A percentile compares a stretch with the other conserved stretches of the same genome.
Evolutionary conservation across 2,797 vertebrate species (phyloP).

Genomic region (Sebastes matsubarae): DNA sequence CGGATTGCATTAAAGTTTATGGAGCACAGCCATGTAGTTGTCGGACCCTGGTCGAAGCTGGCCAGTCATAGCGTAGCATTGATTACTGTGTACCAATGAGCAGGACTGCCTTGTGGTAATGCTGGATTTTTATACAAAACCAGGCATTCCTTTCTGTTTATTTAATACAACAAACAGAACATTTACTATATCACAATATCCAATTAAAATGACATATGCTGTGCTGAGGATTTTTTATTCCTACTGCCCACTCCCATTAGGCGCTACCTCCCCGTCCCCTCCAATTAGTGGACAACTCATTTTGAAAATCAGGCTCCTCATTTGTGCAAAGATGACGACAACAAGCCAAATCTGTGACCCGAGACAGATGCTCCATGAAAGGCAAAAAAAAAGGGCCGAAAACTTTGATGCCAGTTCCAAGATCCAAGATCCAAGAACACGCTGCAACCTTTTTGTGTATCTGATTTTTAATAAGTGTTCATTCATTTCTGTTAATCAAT

Average conservation of each 20-base stretch:
- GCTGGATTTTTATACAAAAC: background rate
- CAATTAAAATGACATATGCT: background rate
- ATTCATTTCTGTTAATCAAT: background rate
- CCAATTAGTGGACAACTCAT: background rate
- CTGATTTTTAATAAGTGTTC: background rate
- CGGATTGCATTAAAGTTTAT: background rate
- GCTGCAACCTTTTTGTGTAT: background rate
- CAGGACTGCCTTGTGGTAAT: background rate
- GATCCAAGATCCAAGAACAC: background rate
- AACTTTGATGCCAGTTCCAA: background rate
- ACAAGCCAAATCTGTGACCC: conserved; percentile 5
- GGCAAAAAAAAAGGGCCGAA: background rate
- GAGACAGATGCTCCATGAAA: background rate
- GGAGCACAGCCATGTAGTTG: background rate
- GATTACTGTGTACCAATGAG: no score
- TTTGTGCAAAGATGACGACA: conserved; percentile 3
- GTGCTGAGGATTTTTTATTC: background rate
- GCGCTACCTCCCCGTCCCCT: background rate
- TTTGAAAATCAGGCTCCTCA: conserved; percentile 5
- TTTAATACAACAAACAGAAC: background rate
- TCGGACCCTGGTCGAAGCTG: background rate
- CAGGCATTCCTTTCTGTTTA: background rate
- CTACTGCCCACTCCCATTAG: background rate
- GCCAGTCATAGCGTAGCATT: no score
- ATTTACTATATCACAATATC: background rate